Evolutionary conservation across 2,113 vertebrate species (phyloP).

Genomic region (Tachysurus fulvidraco): DNA sequence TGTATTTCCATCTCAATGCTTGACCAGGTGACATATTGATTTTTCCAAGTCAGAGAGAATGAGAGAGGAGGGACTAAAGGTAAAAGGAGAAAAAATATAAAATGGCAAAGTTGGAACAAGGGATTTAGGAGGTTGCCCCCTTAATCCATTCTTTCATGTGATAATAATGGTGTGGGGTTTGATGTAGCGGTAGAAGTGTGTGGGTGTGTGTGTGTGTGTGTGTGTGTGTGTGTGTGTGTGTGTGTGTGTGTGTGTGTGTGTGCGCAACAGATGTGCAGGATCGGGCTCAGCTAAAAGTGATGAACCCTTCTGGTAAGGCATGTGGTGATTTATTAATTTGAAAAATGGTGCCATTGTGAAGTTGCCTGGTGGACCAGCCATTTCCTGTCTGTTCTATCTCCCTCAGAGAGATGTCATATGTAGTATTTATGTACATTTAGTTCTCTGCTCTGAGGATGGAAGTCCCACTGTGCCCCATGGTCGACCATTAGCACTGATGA

Average conservation of each 20-base stretch:
- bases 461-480: conserved; percentile 39
- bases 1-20: conserved; percentile 18
- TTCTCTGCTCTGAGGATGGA: conserved; percentile 15
- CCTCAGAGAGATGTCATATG: conserved; percentile 34
- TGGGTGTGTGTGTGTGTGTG: conserved; percentile 11
- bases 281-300: conserved; percentile 54
- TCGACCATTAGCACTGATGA: conserved; percentile 43
- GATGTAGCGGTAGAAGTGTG: conserved; percentile 40
- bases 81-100: conserved; percentile 1
- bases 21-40: conserved; percentile 46
- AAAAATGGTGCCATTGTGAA: conserved; percentile 62
- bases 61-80: conserved; percentile 40
- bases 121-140: conserved; percentile 51
- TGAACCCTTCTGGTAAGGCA: conserved; percentile 63
- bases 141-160: conserved; percentile 48
- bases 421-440: conserved; percentile 38
- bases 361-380: conserved; percentile 25
- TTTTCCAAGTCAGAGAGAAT: conserved; percentile 36
- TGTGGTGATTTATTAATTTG: conserved; percentile 73
- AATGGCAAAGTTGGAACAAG: conserved; percentile 34
- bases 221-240: conserved; percentile 18
- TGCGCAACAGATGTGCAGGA: conserved; percentile 42
- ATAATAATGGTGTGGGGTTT: conserved; percentile 51
- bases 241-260: conserved; percentile 55
- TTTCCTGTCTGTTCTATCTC: conserved; percentile 30